A percentile compares a stretch with the other conserved stretches of the same genome.
phyloP scores from a whole-genome alignment of 1,140 invertebrate species.

The Ganaspis sp. region DNA sequence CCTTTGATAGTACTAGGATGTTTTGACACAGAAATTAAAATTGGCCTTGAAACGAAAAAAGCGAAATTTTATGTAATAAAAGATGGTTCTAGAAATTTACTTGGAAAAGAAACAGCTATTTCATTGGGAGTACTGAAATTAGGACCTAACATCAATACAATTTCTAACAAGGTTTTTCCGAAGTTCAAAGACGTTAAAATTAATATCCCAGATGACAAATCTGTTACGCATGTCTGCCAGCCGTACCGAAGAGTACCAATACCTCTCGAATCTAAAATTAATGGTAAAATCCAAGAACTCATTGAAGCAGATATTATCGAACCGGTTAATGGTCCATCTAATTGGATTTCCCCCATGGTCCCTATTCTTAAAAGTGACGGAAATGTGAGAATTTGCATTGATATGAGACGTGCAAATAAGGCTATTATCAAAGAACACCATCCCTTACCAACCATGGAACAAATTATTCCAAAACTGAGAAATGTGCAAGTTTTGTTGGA shows the following conservation, averaged over 20 bases:
- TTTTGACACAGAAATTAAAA: background rate
- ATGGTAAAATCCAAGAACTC: background rate
- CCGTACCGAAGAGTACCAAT: background rate
- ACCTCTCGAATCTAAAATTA: background rate
- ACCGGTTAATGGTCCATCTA: background rate
- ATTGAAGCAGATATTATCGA: background rate
- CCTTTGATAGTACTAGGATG: background rate
- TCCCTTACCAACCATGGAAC: background rate
- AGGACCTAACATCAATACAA: background rate
- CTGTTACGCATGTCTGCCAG: background rate
- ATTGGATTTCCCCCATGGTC: background rate
- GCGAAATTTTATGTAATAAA: background rate
- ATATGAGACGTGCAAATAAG: background rate
- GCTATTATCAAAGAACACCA: background rate
- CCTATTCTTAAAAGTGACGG: background rate
- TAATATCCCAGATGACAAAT: background rate
- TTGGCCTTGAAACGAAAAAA: background rate
- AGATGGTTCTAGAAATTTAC: background rate
- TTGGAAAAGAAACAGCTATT: background rate
- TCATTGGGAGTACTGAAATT: background rate
- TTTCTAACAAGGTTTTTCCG: background rate
- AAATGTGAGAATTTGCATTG: background rate
- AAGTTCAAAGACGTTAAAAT: background rate
- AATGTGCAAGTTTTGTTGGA: background rate
- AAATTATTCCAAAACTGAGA: background rate